These are phyloP conservation scores for Bos javanicus DNA, from an alignment of 2,113 vertebrate genomes.

Conservation along the genomic window DNA sequence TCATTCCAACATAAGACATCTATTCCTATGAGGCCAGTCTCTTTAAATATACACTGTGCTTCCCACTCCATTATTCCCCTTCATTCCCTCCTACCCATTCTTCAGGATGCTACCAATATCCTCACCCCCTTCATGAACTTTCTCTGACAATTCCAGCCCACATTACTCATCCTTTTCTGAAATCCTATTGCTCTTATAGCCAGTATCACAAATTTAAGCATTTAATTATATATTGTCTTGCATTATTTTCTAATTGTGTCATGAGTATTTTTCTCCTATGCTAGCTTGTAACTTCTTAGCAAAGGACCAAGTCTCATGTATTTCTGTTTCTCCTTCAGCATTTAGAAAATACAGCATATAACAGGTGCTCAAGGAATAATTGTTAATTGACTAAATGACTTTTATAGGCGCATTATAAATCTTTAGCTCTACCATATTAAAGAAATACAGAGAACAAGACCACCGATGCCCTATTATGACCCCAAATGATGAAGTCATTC, in stretches of 20 bases:
- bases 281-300: neutral
- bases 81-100: neutral
- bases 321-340: neutral
- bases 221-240: conserved; percentile 47
- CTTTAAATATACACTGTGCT: neutral
- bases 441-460: neutral
- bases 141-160: conserved; percentile 26
- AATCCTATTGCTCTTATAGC: neutral
- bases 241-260: conserved; percentile 23
- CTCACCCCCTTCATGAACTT: neutral
- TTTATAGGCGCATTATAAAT: neutral
- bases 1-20: neutral
- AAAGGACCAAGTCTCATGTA: neutral
- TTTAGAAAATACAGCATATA: neutral
- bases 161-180: conserved; percentile 1
- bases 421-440: neutral
- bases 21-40: neutral
- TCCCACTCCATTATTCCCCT: neutral
- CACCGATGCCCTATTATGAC: neutral
- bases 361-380: neutral
- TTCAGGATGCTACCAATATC: neutral
- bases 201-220: conserved; percentile 10
- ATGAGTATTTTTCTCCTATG: neutral
- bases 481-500: neutral
- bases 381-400: neutral